These are phyloP conservation scores for Conus betulinus DNA, from an alignment of 1,140 invertebrate genomes.

Conservation along the genomic window DNA sequence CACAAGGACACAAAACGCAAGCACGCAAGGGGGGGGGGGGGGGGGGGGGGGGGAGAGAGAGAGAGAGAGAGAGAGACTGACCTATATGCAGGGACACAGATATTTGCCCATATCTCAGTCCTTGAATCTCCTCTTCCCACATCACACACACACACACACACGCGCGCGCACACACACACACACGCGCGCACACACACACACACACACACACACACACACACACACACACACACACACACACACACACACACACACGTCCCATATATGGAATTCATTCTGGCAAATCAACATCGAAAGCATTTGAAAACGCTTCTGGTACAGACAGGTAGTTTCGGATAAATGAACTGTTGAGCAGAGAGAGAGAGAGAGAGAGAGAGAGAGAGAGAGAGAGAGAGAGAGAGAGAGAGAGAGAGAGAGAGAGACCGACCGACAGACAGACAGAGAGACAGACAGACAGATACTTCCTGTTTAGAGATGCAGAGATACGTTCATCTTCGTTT, in stretches of 20 bases:
- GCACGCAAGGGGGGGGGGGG: too few species aligned
- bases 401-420: not conserved
- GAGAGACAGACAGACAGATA: not conserved
- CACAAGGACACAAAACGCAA: too few species aligned
- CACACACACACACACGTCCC: not conserved
- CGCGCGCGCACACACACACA: not conserved
- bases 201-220: conserved; percentile 7
- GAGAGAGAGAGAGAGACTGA: not conserved
- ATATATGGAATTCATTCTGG: too few species aligned
- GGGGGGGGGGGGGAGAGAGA: not conserved
- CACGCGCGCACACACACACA: conserved; percentile 16
- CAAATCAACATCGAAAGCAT: too few species aligned
- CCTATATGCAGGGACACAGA: not conserved
- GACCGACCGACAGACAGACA: conserved; percentile 3
- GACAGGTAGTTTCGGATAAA: too few species aligned
- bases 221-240: conserved; percentile 5
- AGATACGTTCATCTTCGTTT: too few species aligned
- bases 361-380: too few species aligned
- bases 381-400: too few species aligned
- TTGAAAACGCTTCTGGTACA: too few species aligned
- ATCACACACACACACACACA: not conserved
- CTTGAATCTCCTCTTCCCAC: not conserved
- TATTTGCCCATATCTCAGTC: not conserved
- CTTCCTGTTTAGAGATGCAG: too few species aligned
- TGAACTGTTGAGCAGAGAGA: too few species aligned